These are phyloP conservation scores for Agapornis canus DNA, from an alignment of 2,797 vertebrate genomes.

Conservation along the genomic window DNA sequence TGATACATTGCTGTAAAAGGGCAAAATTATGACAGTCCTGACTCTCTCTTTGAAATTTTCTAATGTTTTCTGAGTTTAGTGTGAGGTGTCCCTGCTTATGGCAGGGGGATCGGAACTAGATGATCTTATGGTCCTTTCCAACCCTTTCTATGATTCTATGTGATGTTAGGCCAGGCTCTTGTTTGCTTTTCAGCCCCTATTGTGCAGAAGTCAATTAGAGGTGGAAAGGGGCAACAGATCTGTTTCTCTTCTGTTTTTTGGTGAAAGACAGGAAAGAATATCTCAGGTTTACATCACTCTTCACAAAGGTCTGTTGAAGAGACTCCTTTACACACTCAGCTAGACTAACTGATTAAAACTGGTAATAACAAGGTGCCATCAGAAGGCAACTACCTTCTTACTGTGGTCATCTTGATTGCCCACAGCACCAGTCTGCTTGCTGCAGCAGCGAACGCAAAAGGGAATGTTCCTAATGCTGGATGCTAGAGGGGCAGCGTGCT, in stretches of 20 bases:
- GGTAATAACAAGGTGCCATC: neutral
- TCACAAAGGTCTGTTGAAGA: neutral
- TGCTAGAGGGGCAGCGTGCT: neutral
- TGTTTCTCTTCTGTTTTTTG: neutral
- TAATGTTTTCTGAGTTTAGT: neutral
- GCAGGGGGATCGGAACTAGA: too few relatives aligned
- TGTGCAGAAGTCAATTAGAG: neutral
- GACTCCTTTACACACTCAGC: neutral
- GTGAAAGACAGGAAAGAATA: neutral
- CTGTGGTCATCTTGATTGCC: neutral
- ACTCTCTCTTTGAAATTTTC: neutral
- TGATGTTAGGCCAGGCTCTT: neutral
- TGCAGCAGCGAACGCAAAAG: neutral
- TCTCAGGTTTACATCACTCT: neutral
- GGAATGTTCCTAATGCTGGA: rapidly evolving
- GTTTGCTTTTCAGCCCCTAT: neutral
- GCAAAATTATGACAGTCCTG: neutral
- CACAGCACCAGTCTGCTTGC: neutral
- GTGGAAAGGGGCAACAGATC: neutral
- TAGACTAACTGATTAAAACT: neutral
- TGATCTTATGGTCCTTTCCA: too few relatives aligned
- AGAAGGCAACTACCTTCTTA: neutral
- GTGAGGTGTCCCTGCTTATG: too few relatives aligned
- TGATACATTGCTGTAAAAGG: neutral
- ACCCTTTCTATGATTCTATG: too few relatives aligned